These are phyloP conservation scores for Scopus umbretta DNA, from an alignment of 2,113 vertebrate genomes.

Conservation along the genomic window DNA sequence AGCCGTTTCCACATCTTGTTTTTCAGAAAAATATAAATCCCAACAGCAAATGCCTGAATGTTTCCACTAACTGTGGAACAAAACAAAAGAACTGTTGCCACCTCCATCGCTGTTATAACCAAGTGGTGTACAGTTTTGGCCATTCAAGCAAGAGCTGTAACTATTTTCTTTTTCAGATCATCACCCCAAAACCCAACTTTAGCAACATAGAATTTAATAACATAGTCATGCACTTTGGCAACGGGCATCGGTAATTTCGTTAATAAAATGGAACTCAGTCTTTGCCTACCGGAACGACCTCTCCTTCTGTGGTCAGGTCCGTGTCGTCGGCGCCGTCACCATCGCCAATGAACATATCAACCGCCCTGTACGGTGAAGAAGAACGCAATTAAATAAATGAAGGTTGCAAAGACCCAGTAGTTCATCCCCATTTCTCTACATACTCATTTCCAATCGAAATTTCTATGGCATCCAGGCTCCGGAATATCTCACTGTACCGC, in stretches of 20 bases:
- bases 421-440: slow-evolving; percentile 14
- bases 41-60: neutral
- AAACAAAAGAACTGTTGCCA: too few relatives aligned
- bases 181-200: neutral
- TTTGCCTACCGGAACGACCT: neutral
- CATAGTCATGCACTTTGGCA: neutral
- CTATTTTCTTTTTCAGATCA: neutral
- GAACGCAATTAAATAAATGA: fast-evolving
- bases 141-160: neutral
- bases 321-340: neutral
- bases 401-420: neutral
- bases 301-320: neutral
- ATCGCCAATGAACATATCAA: slow-evolving; percentile 2
- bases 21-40: neutral
- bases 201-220: neutral
- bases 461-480: slow-evolving; percentile 86
- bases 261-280: neutral
- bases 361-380: neutral
- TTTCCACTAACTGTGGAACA: neutral
- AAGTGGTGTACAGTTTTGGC: neutral
- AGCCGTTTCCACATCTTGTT: neutral
- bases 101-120: neutral
- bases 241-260: neutral
- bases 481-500: slow-evolving; percentile 91
- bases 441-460: slow-evolving; percentile 80